Evolutionary conservation across 2,113 vertebrate species (phyloP).

Genomic region (Cyprinodon tularosa): DNA sequence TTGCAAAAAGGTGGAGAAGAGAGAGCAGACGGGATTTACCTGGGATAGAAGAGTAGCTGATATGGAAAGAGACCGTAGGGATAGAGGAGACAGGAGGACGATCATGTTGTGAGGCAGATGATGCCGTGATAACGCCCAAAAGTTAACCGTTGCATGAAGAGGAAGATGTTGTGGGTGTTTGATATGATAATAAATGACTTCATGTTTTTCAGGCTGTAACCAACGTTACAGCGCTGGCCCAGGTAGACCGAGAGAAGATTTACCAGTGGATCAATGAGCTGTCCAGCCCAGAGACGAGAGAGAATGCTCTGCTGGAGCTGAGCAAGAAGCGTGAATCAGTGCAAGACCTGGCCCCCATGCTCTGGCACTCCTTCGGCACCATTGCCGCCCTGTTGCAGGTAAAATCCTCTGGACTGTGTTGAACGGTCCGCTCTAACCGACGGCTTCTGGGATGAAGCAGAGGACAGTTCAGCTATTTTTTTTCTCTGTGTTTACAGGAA

Average conservation of each 20-base stretch:
- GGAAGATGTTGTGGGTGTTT: background rate
- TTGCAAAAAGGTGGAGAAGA: too few species aligned
- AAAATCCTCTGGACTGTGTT: background rate
- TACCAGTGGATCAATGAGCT: slow-evolving; percentile 99
- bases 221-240: slow-evolving; percentile 87
- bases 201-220: slow-evolving; percentile 85
- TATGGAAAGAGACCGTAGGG: too few species aligned
- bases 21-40: too few species aligned
- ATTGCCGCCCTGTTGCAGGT: slow-evolving; percentile 97
- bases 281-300: slow-evolving; percentile 94
- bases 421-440: background rate
- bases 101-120: too few species aligned
- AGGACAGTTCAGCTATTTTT: background rate
- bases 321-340: slow-evolving; percentile 98
- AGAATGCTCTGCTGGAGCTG: slow-evolving; percentile 95
- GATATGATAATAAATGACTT: background rate
- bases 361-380: slow-evolving; percentile 98
- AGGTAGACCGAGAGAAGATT: slow-evolving; percentile 97
- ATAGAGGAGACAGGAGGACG: too few species aligned
- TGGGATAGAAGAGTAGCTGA: too few species aligned
- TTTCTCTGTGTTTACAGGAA: slow-evolving; percentile 79
- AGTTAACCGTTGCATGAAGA: background rate
- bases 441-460: background rate
- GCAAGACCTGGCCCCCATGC: slow-evolving; percentile 95
- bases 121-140: too few species aligned